A percentile compares a stretch with the other conserved stretches of the same genome.
Conservation (phyloP, 2,888 invertebrate species). For the Bibio marci region DNA sequence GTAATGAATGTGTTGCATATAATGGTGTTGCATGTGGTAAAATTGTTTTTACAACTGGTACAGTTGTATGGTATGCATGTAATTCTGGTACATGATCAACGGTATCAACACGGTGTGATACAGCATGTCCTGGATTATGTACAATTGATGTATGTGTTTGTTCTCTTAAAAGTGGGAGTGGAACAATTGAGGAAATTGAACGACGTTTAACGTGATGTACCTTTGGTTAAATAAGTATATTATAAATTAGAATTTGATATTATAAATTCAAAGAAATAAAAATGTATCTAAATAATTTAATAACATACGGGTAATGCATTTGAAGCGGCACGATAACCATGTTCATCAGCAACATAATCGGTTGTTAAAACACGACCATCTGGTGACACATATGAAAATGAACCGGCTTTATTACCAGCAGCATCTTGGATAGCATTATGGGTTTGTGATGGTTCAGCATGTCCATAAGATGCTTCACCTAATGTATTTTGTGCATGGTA, state of each 20-base stretch:
- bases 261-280: no score
- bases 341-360: slow-evolving; percentile 29
- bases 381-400: slow-evolving; percentile 30
- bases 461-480: slow-evolving; percentile 27
- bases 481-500: slow-evolving; percentile 29
- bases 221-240: slow-evolving; percentile 8
- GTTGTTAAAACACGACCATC: slow-evolving; percentile 28
- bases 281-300: no score
- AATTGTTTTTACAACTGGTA: neutral
- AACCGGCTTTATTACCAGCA: slow-evolving; percentile 27
- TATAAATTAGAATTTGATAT: no score
- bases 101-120: slow-evolving; percentile 25
- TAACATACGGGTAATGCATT: slow-evolving; percentile 23
- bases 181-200: slow-evolving; percentile 7
- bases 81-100: neutral
- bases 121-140: slow-evolving; percentile 29
- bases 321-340: slow-evolving; percentile 28
- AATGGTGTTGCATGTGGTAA: no score
- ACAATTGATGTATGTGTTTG: slow-evolving; percentile 24
- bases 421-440: slow-evolving; percentile 26
- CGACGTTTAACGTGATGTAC: slow-evolving; percentile 7
- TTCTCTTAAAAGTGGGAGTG: slow-evolving; percentile 11
- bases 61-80: neutral
- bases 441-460: slow-evolving; percentile 24
- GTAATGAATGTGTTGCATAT: no score